Evolutionary conservation across 2,888 invertebrate species (phyloP).

Genomic region (Dusona sp.): DNA sequence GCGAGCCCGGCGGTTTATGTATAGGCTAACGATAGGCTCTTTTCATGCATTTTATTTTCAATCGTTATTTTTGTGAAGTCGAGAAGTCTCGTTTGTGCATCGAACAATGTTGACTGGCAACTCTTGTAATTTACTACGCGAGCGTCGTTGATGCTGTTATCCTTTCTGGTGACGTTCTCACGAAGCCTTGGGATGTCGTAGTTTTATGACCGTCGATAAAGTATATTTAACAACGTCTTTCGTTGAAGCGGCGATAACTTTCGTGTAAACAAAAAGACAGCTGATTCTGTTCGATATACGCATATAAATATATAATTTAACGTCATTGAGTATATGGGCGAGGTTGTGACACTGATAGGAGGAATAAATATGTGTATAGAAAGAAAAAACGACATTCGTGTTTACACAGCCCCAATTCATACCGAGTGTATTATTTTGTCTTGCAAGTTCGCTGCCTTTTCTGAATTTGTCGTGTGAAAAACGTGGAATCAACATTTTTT

Average conservation of each 20-base stretch:
- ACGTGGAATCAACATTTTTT: not conserved
- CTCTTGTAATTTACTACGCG: conserved; percentile 13
- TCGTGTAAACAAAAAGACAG: conserved; percentile 20
- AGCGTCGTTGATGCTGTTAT: not conserved
- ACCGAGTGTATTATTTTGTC: not conserved
- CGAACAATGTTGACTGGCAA: not conserved
- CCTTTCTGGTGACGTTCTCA: conserved; percentile 5
- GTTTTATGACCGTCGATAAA: conserved; percentile 44
- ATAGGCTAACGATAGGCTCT: too few species aligned
- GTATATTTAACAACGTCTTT: conserved; percentile 17
- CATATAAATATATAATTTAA: conserved; percentile 2
- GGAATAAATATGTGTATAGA: not conserved
- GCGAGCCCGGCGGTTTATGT: not conserved
- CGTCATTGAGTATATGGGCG: not conserved
- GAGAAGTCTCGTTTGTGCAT: conserved; percentile 1
- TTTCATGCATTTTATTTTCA: not conserved
- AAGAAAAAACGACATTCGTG: not conserved
- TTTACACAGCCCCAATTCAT: not conserved
- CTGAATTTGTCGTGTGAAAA: not conserved
- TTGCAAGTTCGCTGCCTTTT: not conserved
- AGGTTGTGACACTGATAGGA: not conserved
- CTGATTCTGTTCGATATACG: not conserved
- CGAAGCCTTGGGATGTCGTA: not conserved
- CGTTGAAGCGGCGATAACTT: not conserved
- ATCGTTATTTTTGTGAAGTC: conserved; percentile 6